Evolutionary conservation across 2,888 invertebrate genomes (phyloP), one percentile per base, ranked within the genome.

Genomic region (Helobdella robusta): DNA sequence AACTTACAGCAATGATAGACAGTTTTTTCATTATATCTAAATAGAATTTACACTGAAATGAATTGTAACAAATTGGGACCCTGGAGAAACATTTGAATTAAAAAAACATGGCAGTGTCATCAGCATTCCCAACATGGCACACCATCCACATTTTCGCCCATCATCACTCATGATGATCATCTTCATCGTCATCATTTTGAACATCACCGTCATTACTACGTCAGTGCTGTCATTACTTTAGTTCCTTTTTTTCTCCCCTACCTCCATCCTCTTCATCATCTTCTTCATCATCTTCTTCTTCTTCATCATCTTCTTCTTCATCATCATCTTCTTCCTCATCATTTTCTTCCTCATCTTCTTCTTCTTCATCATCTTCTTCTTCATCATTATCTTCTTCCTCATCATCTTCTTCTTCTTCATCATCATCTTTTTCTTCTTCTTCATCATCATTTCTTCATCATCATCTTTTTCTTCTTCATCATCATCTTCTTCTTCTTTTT

Each of bases 381-480:
- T 59, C 59, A 25, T 44, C 56, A 15, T 20, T 32, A n/a, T 23
- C 23, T 20, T 44, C 36, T 20, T 60, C 20, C n/a, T n/a, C 44
- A 28, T 60, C 60, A 60, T 60, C 62, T 28, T 62, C 62, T 5
- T 48, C 44, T 25, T 62, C 62, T 48, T 62, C 62, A 62, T 48
- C 48, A 48, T 62, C 62, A 62, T 46, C 62, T 18, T 62, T 48
- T 30, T 62, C 62, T n/a, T 62, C 48, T 18, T 62, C 62, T 48
- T 62, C 62, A 30, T 62, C 62, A 48, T 62, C 62, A 25, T 48
- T n/a, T n/a, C 62, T 20, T 48, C 28, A 25, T 60, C 36, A 48
- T 62, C 28, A 36, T 23, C 48, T 25, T 48, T 34, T n/a, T 62
- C 48, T 18, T 44, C 48, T n/a, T n/a, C n/a, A n/a, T n/a, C n/a